Conservation (phyloP, 2,797 vertebrate species). For the Amblyraja radiata region DNA sequence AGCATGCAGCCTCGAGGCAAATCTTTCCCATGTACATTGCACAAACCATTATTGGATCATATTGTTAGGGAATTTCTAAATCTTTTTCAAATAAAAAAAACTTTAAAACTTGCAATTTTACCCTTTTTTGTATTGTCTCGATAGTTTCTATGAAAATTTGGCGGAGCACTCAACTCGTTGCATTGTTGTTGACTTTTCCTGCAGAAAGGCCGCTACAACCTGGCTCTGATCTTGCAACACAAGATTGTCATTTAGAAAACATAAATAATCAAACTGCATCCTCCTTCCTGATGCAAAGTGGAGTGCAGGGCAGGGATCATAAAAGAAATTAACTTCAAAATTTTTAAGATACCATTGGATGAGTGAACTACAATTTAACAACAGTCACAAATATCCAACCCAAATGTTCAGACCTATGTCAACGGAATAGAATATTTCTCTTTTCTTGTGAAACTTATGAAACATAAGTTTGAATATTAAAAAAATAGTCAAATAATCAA, state of each 20-base stretch:
- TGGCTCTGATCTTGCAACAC: background rate
- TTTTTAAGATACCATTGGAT: background rate
- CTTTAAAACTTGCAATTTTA: background rate
- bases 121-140: background rate
- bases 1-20: too few species aligned
- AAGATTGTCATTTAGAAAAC: background rate
- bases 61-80: background rate
- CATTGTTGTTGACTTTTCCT: background rate
- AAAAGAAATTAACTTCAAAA: background rate
- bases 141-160: background rate
- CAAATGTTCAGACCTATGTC: background rate
- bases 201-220: background rate
- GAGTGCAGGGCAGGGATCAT: too few species aligned
- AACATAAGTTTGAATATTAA: background rate
- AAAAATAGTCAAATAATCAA: too few species aligned
- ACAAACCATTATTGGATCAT: too few species aligned
- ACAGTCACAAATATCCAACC: background rate
- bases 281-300: background rate
- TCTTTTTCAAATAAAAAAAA: background rate
- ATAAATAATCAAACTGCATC: background rate
- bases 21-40: too few species aligned
- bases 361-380: background rate
- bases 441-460: background rate
- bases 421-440: background rate
- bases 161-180: background rate